Conservation (phyloP, 2,113 vertebrate genomes). For the Gymnobelideus leadbeateri region DNA sequence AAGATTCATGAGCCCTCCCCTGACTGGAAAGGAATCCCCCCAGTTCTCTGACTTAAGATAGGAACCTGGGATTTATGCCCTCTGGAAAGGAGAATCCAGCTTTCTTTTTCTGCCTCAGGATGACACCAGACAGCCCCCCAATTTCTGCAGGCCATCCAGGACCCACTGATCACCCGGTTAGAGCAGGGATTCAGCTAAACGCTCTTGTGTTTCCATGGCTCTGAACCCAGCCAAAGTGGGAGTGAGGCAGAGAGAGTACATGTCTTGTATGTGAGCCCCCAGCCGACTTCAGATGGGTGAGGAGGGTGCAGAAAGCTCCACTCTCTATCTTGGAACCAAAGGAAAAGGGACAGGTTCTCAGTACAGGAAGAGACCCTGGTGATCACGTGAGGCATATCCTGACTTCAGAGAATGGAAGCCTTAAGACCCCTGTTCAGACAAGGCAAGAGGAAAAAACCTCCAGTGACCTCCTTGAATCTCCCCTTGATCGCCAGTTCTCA, state of each 20-base stretch:
- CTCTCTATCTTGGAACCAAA: not conserved
- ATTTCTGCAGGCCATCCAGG: not conserved
- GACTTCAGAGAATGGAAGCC: not conserved
- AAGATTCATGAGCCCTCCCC: not conserved
- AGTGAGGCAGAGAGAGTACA: not conserved
- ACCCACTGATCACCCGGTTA: not conserved
- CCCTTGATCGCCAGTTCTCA: not conserved
- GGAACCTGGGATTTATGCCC: not conserved
- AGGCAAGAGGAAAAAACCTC: not conserved
- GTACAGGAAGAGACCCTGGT: not conserved
- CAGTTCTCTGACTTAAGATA: not conserved
- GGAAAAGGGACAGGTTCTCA: not conserved
- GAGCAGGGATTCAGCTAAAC: not conserved
- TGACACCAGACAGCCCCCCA: not conserved
- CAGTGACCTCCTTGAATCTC: not conserved
- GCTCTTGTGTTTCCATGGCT: not conserved
- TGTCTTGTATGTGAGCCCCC: not conserved
- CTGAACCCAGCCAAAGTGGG: not conserved
- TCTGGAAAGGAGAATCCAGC: not conserved
- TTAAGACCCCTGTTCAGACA: not conserved
- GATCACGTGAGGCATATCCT: not conserved
- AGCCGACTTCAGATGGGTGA: not conserved
- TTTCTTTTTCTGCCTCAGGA: not conserved
- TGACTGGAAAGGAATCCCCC: not conserved
- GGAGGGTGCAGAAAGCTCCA: not conserved